Evolutionary conservation across 2,888 invertebrate species (phyloP), one percentile per base, ranked within the genome.

Genomic region (Protodeltote pygarga): DNA sequence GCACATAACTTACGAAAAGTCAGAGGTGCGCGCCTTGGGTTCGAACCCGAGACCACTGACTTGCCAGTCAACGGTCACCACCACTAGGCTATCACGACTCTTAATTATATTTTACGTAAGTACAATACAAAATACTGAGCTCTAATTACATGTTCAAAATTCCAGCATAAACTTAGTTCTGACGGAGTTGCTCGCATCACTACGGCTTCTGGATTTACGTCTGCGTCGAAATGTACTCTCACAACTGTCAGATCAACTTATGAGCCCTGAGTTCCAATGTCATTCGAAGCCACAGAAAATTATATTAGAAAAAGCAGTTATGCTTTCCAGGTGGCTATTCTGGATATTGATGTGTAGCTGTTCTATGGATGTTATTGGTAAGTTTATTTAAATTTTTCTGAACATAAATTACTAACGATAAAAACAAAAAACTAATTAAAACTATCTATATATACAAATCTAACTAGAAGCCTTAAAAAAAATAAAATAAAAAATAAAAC

Each of bases 141-240:
- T 11, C 39, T 60, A 61, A 57, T 57, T 40, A 44, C 39, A 51
- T 31, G 3, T 41, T 46, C 16, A 35, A 21, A 9, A 13, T 59
- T 59, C 17, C 77, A 84, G 85, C 27, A 66, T 76, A 39, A 85
- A 83, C 58, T 62, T 85, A 45, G 58, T 81, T 35, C 34, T 82
- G 19, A 81, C 81, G 2, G 85, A 85, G 71, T 23, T 77, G 35
- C 47, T 78, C 27, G 60, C 63, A n/a, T 71, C 72, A 3, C 37
- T 75, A n/a, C 75, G 74, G 61, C 73, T 83, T 20, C 38, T 80
- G 10, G 75, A 83, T 64, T 67, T 83, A 46, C 46, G 60, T 21
- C 54, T 70, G 6, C 77, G 73, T 10, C 77, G 83, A 9, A 23
- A 68, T 23, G 39, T 48, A 14, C 58, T 84, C 5, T 65, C 51